These are phyloP conservation scores for Diplosoma virens DNA, from an alignment of 23 tunicate genomes.

Conservation along the genomic window DNA sequence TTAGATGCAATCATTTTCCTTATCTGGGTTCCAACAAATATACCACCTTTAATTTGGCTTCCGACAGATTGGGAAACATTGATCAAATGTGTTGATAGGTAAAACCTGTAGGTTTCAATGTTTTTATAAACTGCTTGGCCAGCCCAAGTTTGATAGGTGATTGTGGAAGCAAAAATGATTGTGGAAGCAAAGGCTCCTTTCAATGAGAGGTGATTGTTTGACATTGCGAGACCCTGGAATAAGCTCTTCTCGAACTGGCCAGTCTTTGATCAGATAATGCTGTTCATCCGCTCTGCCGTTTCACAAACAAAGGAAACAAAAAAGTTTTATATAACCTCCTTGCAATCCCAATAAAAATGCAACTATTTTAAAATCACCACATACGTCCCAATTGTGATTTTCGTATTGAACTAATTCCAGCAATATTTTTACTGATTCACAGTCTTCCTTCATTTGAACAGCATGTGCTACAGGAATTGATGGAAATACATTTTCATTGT, in stretches of 20 bases:
- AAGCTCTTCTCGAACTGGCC: slow-evolving; percentile 20
- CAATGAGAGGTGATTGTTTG: background rate
- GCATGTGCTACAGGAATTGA: slow-evolving; percentile 13
- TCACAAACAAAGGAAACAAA: slow-evolving; percentile 21
- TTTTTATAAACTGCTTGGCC: slow-evolving; percentile 17
- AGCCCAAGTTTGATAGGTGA: slow-evolving; percentile 12
- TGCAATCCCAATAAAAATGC: slow-evolving; percentile 28
- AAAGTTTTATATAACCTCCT: slow-evolving; percentile 23
- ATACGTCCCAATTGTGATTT: slow-evolving; percentile 26
- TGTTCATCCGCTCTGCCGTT: slow-evolving; percentile 20
- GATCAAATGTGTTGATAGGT: background rate
- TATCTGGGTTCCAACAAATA: slow-evolving; percentile 19
- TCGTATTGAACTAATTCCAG: slow-evolving; percentile 11
- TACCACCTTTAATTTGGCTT: slow-evolving; percentile 18
- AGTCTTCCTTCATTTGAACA: slow-evolving; percentile 20
- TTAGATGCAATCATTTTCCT: slow-evolving; percentile 16
- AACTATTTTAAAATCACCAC: slow-evolving; percentile 16
- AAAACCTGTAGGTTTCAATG: slow-evolving; percentile 1
- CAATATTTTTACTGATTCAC: slow-evolving; percentile 10
- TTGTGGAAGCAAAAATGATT: slow-evolving; percentile 4
- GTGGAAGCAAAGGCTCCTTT: too few relatives aligned
- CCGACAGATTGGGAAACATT: slow-evolving; percentile 16
- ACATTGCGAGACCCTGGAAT: slow-evolving; percentile 11
- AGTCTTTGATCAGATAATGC: slow-evolving; percentile 8
- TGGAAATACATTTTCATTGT: slow-evolving; percentile 7